Conservation (phyloP, 1,140 invertebrate species). For the Temnothorax curvispinosus region DNA sequence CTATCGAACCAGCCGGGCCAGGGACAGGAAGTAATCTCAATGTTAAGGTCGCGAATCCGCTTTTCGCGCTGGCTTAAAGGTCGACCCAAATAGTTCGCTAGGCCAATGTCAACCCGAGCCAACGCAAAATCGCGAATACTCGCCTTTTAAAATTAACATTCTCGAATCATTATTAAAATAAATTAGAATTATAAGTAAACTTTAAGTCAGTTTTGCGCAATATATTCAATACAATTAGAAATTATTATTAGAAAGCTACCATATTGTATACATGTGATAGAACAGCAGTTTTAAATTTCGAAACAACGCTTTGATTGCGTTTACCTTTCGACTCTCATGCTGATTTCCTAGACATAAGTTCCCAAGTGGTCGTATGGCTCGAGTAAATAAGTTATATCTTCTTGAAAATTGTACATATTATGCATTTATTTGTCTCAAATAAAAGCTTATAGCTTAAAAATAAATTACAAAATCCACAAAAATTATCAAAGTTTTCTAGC, state of each 20-base stretch:
- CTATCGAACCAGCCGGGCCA: conserved; percentile 81
- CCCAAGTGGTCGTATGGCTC: no score
- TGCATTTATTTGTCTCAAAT: no score
- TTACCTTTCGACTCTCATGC: no score
- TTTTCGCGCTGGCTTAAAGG: conserved; percentile 6
- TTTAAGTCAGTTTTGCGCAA: background rate
- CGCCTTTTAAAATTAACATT: background rate
- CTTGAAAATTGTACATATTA: no score
- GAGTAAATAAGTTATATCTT: no score
- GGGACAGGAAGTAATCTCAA: conserved; percentile 78
- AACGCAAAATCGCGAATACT: background rate
- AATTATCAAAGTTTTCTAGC: no score
- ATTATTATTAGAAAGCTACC: background rate
- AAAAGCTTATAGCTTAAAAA: no score
- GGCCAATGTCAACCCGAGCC: background rate
- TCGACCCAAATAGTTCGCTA: background rate
- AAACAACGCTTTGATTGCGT: background rate
- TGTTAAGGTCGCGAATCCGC: conserved; percentile 78
- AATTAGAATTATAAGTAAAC: background rate
- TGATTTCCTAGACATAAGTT: no score
- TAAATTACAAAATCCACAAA: no score
- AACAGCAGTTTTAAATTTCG: background rate
- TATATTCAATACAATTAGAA: background rate
- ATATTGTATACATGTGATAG: background rate
- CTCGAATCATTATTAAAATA: background rate